Conservation (phyloP, 2,113 vertebrate species). For the Corythoichthys intestinalis region DNA sequence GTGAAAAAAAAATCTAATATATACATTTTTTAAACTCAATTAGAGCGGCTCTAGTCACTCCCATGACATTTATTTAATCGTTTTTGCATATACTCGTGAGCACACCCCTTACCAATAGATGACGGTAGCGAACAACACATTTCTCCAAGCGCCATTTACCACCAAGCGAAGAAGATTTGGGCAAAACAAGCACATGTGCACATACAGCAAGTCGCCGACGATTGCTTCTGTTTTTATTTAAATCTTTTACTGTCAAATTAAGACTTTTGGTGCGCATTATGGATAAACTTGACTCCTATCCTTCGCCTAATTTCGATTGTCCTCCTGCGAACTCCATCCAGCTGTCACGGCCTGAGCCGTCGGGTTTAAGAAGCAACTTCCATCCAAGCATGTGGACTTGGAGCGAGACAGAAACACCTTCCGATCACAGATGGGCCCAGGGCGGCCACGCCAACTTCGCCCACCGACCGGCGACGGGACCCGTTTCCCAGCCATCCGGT, state of each 20-base stretch:
- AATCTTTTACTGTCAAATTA: too few relatives aligned
- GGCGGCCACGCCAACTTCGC: constrained; percentile 10
- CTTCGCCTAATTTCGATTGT: constrained; percentile 56
- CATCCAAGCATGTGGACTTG: constrained; percentile 63
- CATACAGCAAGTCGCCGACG: background rate
- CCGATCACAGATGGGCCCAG: constrained; percentile 26
- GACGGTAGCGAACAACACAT: background rate
- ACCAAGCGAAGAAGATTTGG: background rate
- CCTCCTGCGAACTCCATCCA: constrained; percentile 35
- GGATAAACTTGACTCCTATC: constrained; percentile 50
- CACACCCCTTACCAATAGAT: background rate
- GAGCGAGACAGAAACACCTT: constrained; percentile 30
- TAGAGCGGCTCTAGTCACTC: too few relatives aligned
- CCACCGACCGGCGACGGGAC: background rate
- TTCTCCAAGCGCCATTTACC: background rate
- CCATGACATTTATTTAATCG: too few relatives aligned
- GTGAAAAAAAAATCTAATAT: too few relatives aligned
- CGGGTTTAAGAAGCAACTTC: constrained; percentile 42
- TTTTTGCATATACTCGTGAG: too few relatives aligned
- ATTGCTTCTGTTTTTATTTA: background rate
- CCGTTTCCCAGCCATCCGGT: background rate
- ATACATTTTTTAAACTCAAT: too few relatives aligned
- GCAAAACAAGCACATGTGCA: constrained; percentile 48
- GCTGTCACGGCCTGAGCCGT: constrained; percentile 14
- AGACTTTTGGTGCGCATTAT: constrained; percentile 19